Percentiles rank a stretch among this genome's conserved stretches.
Evolutionary conservation across 2,888 invertebrate species (phyloP).

Genomic region (Heteropelma amictum): DNA sequence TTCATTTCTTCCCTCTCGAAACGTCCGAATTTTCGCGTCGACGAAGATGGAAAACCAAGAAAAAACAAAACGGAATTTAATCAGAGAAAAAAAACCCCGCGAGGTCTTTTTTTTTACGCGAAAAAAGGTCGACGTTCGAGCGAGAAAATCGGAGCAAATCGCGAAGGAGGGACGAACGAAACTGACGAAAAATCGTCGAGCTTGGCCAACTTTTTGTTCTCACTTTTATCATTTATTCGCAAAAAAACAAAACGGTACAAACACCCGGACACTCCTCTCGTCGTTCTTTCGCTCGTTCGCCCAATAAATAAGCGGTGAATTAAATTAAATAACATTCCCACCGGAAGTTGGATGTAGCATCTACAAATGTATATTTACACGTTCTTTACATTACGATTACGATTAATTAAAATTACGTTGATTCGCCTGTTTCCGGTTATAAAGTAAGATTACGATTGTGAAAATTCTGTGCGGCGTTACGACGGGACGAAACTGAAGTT

Average conservation of each 20-base stretch:
- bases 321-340: slow-evolving; percentile 26
- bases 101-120: too few species aligned
- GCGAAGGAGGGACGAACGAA: too few species aligned
- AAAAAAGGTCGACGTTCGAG: too few species aligned
- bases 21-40: too few species aligned
- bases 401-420: too few species aligned
- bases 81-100: too few species aligned
- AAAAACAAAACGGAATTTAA: too few species aligned
- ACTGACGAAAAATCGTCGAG: neutral
- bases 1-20: neutral
- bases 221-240: slow-evolving; percentile 24
- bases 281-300: slow-evolving; percentile 34
- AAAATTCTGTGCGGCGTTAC: neutral
- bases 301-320: slow-evolving; percentile 59
- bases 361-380: slow-evolving; percentile 58
- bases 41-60: too few species aligned
- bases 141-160: too few species aligned
- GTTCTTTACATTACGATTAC: slow-evolving; percentile 37
- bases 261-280: neutral
- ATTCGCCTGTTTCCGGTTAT: neutral
- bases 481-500: neutral
- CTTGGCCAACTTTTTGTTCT: slow-evolving; percentile 28
- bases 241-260: neutral
- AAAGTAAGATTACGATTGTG: neutral
- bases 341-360: neutral